phyloP scores from a whole-genome alignment of 2,113 vertebrate species.

The Pomatostomus ruficeps region DNA sequence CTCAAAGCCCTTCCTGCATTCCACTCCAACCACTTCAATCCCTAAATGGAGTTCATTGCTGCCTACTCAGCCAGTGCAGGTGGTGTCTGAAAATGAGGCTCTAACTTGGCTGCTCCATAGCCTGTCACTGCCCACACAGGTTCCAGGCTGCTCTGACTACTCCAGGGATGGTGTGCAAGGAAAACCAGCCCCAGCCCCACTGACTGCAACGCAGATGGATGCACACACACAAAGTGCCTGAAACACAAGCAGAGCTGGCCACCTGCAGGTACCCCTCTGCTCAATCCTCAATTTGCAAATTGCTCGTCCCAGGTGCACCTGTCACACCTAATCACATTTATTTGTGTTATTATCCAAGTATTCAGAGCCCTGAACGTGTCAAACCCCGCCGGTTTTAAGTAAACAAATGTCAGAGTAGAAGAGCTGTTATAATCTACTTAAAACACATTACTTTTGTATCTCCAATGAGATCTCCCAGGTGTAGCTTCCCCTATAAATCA shows the following conservation, averaged over 20 bases:
- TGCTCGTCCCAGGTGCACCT: background rate
- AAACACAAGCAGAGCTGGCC: background rate
- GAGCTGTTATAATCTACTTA: background rate
- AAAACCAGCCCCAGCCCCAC: background rate
- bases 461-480: conserved; percentile 1
- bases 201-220: background rate
- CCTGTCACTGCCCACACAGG: background rate
- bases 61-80: background rate
- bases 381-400: background rate
- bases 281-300: background rate
- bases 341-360: background rate
- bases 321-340: background rate
- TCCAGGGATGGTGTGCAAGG: background rate
- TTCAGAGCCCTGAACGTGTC: background rate
- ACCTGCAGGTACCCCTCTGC: background rate
- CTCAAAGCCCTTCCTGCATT: background rate
- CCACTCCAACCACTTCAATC: background rate
- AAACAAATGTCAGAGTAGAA: background rate
- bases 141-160: background rate
- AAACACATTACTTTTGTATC: background rate
- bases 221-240: background rate
- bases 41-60: background rate
- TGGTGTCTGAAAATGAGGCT: background rate
- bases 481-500: background rate
- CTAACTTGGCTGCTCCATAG: background rate